Base-by-base conservation (phyloP, 2,113 vertebrate genomes). In the Bolborhynchus lineola region DNA sequence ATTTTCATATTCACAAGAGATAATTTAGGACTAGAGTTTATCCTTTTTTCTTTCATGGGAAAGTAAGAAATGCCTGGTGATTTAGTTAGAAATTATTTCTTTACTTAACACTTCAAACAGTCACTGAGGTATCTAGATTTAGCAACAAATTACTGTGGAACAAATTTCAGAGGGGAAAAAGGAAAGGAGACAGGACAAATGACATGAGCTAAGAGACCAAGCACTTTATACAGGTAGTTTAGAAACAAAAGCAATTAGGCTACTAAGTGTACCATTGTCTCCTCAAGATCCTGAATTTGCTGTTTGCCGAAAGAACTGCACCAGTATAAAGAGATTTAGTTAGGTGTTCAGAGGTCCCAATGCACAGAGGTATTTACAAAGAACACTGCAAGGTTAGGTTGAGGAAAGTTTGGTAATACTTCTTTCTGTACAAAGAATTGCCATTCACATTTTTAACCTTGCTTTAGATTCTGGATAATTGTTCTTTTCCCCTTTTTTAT, bases 1-100 rank as follows among this genome's bases (percentile, higher is more conserved):
- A 94, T 86, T 97, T 97, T 59, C 33, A 26, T 93, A 95, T 94
- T 97, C 65, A 75, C 67, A 41, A 91, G 95, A 94, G 93, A 92
- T 44, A 95, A 80, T 49, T 90, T 93, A 92, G 25, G 67, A 46
- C 17, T n/a, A 63, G 44, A 60, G 47, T 69, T 82, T 91, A 47
- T 44, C 4, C 41, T 96, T 94, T 88, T 88, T 57, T 92, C 70
- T 14, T 60, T 59, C 64, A 70, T 88, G 70, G 46, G 47, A 80
- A 93, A 82, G 84, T 17, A 80, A 7, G 35, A 9, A 49, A 42
- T 82, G 57, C 46, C 18, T 93, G 53, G 86, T 82, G 49, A 91
- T 85, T 59, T 83, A 65, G 26, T 79, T 55, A 89, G 57, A 86
- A 93, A 95, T 82, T 84, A 71, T 80, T 65, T 83, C 44, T 60